phyloP scores from a whole-genome alignment of 2,888 invertebrate species.

The Athetis lepigone region DNA sequence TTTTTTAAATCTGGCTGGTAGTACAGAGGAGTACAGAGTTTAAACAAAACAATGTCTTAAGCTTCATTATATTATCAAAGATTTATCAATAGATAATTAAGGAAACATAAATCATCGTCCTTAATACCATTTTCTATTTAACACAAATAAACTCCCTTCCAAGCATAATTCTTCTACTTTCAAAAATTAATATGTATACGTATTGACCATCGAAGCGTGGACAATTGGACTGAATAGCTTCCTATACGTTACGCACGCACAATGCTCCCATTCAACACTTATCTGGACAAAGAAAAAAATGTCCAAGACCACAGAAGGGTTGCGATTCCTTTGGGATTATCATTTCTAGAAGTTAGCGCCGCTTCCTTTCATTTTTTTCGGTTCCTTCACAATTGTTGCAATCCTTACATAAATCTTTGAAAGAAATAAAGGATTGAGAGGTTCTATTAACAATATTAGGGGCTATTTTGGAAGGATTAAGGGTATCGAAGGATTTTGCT shows the following conservation, averaged over 20 bases:
- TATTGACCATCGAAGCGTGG: conserved; percentile 75
- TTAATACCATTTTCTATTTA: conserved; percentile 27
- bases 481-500: conserved; percentile 23
- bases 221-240: conserved; percentile 85
- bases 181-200: conserved; percentile 73
- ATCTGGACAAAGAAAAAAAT: conserved; percentile 74
- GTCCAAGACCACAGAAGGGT: conserved; percentile 73
- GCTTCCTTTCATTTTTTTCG: conserved; percentile 66
- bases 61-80: too few relatives aligned
- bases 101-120: conserved; percentile 15
- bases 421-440: conserved; percentile 44
- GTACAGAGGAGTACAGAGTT: too few relatives aligned
- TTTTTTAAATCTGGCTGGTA: too few relatives aligned
- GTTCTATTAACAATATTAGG: conserved; percentile 54
- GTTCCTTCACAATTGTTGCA: conserved; percentile 68
- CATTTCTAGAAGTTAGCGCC: conserved; percentile 83
- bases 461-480: conserved; percentile 37
- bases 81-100: neutral
- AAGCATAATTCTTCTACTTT: conserved; percentile 68
- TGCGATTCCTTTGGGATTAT: conserved; percentile 82
- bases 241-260: conserved; percentile 81
- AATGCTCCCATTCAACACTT: conserved; percentile 81
- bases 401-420: conserved; percentile 65
- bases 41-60: too few relatives aligned
- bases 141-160: conserved; percentile 51